Conservation (phyloP, 2,888 invertebrate genomes). For the Apantesis nais region DNA sequence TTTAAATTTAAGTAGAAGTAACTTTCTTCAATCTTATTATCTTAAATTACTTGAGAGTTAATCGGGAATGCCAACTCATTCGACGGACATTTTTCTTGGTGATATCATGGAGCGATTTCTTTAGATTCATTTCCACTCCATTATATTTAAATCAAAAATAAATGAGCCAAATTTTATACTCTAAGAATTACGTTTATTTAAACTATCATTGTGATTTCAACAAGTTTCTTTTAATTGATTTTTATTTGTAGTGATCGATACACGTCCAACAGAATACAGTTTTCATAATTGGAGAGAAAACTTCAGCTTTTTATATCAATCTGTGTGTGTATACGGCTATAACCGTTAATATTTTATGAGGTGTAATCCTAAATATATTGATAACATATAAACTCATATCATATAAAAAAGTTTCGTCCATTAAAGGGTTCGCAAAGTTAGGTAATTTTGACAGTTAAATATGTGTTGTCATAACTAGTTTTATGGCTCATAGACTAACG, state of each 20-base stretch:
- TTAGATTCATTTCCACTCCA: neutral
- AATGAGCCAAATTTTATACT: conserved; percentile 4
- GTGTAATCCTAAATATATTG: conserved; percentile 8
- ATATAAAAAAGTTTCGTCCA: neutral
- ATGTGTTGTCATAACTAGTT: conserved; percentile 47
- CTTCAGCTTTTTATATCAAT: neutral
- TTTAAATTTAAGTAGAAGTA: conserved; percentile 48
- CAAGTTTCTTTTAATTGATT: no score
- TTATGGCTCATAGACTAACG: conserved; percentile 53
- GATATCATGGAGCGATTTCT: neutral
- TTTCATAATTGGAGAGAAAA: conserved; percentile 6
- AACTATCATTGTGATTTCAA: no score
- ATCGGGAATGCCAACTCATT: conserved; percentile 53
- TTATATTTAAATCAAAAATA: neutral
- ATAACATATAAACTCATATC: conserved; percentile 8
- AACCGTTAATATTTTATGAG: conserved; percentile 9
- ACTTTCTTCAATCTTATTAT: conserved; percentile 63
- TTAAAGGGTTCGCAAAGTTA: neutral
- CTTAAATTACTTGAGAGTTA: conserved; percentile 62
- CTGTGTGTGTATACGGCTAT: conserved; percentile 2
- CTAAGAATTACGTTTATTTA: no score
- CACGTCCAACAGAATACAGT: conserved; percentile 23
- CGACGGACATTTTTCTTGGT: conserved; percentile 62
- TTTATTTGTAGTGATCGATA: conserved; percentile 18
- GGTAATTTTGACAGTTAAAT: conserved; percentile 46